These are phyloP conservation scores for Garra rufa DNA, from an alignment of 2,113 vertebrate species.

Conservation along the genomic window DNA sequence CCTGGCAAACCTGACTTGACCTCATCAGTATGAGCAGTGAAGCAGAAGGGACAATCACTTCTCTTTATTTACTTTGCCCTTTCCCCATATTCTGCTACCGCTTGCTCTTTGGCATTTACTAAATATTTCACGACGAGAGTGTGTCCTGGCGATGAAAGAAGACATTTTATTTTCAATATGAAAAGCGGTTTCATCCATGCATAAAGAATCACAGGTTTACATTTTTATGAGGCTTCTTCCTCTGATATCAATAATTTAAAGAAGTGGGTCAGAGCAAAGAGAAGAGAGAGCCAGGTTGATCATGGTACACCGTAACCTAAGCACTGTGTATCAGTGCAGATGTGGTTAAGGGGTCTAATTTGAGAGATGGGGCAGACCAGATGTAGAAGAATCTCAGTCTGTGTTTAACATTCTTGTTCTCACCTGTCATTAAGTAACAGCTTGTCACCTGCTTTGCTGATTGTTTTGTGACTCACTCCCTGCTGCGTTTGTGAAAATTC, in stretches of 20 bases:
- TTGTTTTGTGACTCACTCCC: constrained; percentile 35
- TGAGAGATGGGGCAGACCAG: constrained; percentile 63
- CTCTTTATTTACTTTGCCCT: constrained; percentile 74
- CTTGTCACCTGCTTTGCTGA: constrained; percentile 61
- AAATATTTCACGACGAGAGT: constrained; percentile 76
- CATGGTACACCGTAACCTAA: constrained; percentile 55
- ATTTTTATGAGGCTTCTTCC: constrained; percentile 74
- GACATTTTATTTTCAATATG: constrained; percentile 48
- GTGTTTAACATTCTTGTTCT: constrained; percentile 71
- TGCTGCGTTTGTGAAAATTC: constrained; percentile 54
- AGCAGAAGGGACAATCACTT: constrained; percentile 74
- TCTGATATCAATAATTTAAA: constrained; percentile 74
- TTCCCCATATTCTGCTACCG: constrained; percentile 67
- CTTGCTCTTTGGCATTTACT: constrained; percentile 55
- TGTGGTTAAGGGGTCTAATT: constrained; percentile 37
- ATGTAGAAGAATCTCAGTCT: constrained; percentile 63
- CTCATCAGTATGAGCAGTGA: constrained; percentile 70
- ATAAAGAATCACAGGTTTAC: constrained; percentile 65
- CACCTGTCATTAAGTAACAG: constrained; percentile 71
- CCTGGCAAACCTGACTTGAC: constrained; percentile 31
- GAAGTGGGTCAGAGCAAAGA: constrained; percentile 61
- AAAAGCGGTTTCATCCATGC: constrained; percentile 46
- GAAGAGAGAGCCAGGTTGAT: constrained; percentile 60
- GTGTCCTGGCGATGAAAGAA: constrained; percentile 51
- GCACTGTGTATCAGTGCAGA: constrained; percentile 1